Evolutionary conservation across 2,888 invertebrate species (phyloP), one percentile per base, ranked within the genome.

Genomic region (Drosophila ezoana): DNA sequence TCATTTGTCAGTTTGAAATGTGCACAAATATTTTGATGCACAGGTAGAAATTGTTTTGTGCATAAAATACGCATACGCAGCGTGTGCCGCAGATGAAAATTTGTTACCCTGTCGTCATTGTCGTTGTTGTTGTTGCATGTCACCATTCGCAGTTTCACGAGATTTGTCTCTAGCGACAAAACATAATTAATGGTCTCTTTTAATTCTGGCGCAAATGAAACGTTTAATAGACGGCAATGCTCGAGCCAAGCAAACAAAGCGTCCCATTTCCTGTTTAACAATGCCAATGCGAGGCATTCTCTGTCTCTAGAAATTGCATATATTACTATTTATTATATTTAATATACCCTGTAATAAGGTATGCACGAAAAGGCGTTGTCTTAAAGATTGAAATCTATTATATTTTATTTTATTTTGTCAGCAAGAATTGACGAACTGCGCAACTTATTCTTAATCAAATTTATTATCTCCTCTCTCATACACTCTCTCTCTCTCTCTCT

Each of bases 181-280:
- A 14, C 75, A 73, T 68, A 63, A 75, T 75, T 77, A 78, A 75
- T 75, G 62, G 16, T 48, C 59, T 60, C 53, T 64, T 61, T 47
- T 45, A 54, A 61, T 61, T 47, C 32, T 16, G 28, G 8, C 54
- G 68, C 51, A 64, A 73, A 68, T 76, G 60, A 64, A 69, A 59
- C 76, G 79, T 64, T 64, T 61, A 78, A 76, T 61, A 56, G 62
- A 35, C 49, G 37, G 35, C 38, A 37, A 60, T 33, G 53, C 20
- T 32, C 47, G 41, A 47, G 54, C 28, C 38, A 38, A 47, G 48
- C 58, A 28, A 48, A 45, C 67, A 67, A 60, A 48, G 77, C 72
- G 33, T 38, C 52, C 32, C 60, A 53, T 54, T 76, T 76, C 75
- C 74, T 78, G 64, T 28, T 52, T 14, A 65, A 38, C 49, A 58